Conservation (phyloP, 2,797 vertebrate genomes). For the Atherinosoma microstoma region DNA sequence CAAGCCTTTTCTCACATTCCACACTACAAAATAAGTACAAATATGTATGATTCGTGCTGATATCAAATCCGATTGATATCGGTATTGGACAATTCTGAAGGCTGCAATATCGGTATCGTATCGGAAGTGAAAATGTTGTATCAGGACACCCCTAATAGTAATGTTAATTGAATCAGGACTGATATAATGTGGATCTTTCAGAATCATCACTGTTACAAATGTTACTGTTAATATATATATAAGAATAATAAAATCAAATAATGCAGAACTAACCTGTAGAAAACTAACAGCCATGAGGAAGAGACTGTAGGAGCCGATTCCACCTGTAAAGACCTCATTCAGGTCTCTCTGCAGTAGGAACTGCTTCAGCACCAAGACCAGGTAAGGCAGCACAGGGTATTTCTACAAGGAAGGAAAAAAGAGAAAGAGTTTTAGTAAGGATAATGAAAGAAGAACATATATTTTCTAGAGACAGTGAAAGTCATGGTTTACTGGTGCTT, state of each 20-base stretch:
- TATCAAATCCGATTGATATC: too few species aligned
- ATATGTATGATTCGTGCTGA: too few species aligned
- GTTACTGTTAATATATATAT: too few species aligned
- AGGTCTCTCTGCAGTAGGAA: conserved; percentile 98
- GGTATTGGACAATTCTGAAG: too few species aligned
- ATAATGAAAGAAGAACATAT: background rate
- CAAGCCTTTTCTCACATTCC: too few species aligned
- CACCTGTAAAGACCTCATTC: conserved; percentile 98
- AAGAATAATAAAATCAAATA: background rate
- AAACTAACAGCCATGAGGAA: conserved; percentile 99
- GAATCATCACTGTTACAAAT: background rate
- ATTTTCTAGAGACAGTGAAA: conserved; percentile 7
- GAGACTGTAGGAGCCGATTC: conserved; percentile 98
- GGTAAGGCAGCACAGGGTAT: conserved; percentile 95
- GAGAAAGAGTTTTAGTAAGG: background rate
- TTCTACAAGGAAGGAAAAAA: conserved; percentile 81
- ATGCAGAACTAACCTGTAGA: conserved; percentile 88
- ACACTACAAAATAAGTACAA: too few species aligned
- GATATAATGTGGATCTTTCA: background rate
- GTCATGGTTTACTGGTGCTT: background rate
- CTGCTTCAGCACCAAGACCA: conserved; percentile 98
- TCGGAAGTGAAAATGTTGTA: too few species aligned
- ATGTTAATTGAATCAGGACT: too few species aligned
- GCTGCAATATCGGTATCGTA: too few species aligned
- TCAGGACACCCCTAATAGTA: too few species aligned